Percentiles rank a stretch among this genome's conserved stretches.
phyloP scores from a whole-genome alignment of 2,888 invertebrate genomes.

The Trissonchulus sp. region DNA sequence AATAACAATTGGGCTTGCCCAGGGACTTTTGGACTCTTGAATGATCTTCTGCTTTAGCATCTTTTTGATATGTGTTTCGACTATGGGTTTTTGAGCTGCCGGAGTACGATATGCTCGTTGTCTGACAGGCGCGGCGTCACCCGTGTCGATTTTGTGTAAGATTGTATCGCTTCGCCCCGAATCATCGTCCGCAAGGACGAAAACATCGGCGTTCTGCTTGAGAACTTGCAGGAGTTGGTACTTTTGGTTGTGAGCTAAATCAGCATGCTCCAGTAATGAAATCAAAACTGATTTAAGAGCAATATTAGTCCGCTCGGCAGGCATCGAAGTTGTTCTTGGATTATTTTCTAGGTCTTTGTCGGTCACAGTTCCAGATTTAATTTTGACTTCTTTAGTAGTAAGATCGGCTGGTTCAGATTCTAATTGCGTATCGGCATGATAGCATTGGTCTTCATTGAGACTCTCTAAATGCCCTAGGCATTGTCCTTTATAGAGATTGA shows the following conservation, averaged over 20 bases:
- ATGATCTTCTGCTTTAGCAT: constrained; percentile 3
- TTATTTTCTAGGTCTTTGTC: not conserved
- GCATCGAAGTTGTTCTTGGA: too few species aligned
- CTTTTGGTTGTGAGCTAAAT: not conserved
- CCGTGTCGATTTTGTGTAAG: not conserved
- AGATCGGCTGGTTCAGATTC: not conserved
- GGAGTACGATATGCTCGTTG: not conserved
- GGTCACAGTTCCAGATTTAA: too few species aligned
- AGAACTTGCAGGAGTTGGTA: not conserved
- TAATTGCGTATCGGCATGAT: not conserved
- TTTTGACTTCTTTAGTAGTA: not conserved
- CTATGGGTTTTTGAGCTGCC: not conserved
- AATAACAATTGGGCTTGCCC: constrained; percentile 22
- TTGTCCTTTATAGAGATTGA: not conserved
- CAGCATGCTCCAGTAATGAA: not conserved
- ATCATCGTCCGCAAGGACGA: not conserved
- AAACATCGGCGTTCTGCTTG: not conserved
- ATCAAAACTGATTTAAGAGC: too few species aligned
- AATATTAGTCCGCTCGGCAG: too few species aligned
- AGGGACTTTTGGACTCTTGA: not conserved
- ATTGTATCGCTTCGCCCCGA: not conserved
- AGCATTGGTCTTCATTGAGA: not conserved
- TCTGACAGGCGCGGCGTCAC: not conserved
- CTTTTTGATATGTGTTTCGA: not conserved
- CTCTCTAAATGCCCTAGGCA: not conserved